Conservation (phyloP, 35 echinoderm and acorn worm genomes). For the Chiridota heheva region DNA sequence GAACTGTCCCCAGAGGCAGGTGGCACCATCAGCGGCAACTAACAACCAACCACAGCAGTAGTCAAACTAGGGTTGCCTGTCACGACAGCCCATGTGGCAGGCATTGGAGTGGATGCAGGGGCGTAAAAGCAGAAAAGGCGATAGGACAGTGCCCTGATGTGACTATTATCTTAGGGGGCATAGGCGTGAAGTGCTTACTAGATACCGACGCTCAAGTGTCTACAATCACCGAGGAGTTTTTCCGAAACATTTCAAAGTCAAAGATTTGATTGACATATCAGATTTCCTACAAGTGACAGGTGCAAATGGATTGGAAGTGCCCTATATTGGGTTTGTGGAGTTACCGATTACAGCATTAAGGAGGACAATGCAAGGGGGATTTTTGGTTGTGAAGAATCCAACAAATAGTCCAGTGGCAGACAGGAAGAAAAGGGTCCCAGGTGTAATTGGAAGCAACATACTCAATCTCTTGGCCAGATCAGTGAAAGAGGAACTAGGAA, state of each 20-base stretch:
- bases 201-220: constrained; percentile 18
- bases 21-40: neutral
- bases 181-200: neutral
- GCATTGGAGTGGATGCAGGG: neutral
- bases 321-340: constrained; percentile 22
- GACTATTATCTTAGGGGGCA: neutral
- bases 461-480: neutral
- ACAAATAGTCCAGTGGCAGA: constrained; percentile 3
- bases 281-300: constrained; percentile 7
- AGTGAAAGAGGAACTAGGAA: neutral
- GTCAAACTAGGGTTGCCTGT: neutral
- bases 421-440: constrained; percentile 18
- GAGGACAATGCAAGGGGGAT: neutral
- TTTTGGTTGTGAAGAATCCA: constrained; percentile 6
- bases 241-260: neutral
- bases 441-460: constrained; percentile 13
- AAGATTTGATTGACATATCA: neutral
- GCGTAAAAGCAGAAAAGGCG: neutral
- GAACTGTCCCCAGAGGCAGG: neutral
- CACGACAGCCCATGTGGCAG: neutral
- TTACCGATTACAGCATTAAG: constrained; percentile 5
- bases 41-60: neutral
- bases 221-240: constrained; percentile 27
- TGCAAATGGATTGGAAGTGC: constrained; percentile 1
- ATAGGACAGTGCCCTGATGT: neutral